Conservation (phyloP, 2,888 invertebrate species). For the Epinotia nisella region DNA sequence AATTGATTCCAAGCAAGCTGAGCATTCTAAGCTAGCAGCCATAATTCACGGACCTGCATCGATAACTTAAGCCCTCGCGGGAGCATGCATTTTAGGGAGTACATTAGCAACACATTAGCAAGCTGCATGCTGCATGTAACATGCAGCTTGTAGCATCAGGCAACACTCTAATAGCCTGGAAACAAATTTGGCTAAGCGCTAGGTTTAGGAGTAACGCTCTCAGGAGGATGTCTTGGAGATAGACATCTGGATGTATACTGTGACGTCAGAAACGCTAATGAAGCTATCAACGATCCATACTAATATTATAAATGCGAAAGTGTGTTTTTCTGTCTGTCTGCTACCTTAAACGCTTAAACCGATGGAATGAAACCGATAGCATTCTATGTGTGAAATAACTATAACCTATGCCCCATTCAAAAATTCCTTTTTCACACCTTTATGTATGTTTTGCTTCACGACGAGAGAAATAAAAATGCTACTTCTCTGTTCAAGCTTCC, state of each 20-base stretch:
- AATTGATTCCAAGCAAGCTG: background rate
- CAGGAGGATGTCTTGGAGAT: background rate
- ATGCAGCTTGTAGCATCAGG: slow-evolving; percentile 1
- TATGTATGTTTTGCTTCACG: too few species aligned
- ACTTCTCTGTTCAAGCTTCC: too few species aligned
- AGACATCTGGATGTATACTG: background rate
- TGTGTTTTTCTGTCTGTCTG: too few species aligned
- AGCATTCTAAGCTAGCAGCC: slow-evolving; percentile 1
- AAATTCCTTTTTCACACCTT: too few species aligned
- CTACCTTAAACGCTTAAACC: too few species aligned
- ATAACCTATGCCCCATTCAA: too few species aligned
- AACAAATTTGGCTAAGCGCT: slow-evolving; percentile 19
- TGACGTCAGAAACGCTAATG: background rate
- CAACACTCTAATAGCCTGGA: slow-evolving; percentile 28
- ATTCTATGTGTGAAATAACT: too few species aligned
- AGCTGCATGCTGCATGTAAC: slow-evolving; percentile 14
- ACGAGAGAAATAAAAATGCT: too few species aligned
- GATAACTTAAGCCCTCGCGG: slow-evolving; percentile 19
- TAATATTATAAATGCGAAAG: too few species aligned
- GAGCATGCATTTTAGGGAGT: slow-evolving; percentile 16
- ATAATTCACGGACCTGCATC: slow-evolving; percentile 8
- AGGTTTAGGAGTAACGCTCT: background rate
- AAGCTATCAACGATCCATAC: background rate
- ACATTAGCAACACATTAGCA: slow-evolving; percentile 33
- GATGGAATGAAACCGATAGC: too few species aligned